Conservation (phyloP, 1,140 invertebrate genomes). For the Ceratosolen fusciceps region DNA sequence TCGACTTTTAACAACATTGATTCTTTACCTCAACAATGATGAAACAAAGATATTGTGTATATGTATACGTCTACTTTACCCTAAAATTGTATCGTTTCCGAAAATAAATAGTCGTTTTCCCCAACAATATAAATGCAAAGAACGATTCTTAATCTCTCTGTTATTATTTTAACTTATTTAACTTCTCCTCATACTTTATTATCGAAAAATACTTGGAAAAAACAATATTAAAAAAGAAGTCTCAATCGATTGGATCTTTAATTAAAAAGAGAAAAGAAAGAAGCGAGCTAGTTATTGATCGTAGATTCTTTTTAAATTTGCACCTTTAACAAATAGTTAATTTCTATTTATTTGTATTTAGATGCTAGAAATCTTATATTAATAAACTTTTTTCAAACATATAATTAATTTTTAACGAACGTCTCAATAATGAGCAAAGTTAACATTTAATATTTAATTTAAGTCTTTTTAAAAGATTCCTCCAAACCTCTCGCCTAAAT, state of each 20-base stretch:
- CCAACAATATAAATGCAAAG: background rate
- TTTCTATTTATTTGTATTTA: too few relatives aligned
- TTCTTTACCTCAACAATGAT: background rate
- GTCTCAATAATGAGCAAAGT: background rate
- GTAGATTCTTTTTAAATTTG: too few relatives aligned
- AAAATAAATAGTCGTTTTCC: background rate
- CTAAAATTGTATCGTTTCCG: background rate
- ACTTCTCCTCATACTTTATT: background rate
- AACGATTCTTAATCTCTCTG: background rate
- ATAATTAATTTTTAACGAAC: background rate
- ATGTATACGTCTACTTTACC: constrained; percentile 35
- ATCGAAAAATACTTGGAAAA: constrained; percentile 29
- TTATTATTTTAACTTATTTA: background rate
- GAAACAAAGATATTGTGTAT: constrained; percentile 22
- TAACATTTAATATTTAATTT: background rate
- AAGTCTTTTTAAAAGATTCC: background rate
- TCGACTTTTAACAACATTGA: constrained; percentile 11
- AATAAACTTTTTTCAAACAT: background rate
- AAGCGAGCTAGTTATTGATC: too few relatives aligned
- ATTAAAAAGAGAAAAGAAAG: too few relatives aligned
- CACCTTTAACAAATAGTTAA: too few relatives aligned
- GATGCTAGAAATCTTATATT: background rate
- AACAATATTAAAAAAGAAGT: background rate
- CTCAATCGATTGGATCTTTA: too few relatives aligned
- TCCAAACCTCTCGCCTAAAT: background rate